Conservation (phyloP, 2,797 vertebrate species). For the Argentina silus region DNA sequence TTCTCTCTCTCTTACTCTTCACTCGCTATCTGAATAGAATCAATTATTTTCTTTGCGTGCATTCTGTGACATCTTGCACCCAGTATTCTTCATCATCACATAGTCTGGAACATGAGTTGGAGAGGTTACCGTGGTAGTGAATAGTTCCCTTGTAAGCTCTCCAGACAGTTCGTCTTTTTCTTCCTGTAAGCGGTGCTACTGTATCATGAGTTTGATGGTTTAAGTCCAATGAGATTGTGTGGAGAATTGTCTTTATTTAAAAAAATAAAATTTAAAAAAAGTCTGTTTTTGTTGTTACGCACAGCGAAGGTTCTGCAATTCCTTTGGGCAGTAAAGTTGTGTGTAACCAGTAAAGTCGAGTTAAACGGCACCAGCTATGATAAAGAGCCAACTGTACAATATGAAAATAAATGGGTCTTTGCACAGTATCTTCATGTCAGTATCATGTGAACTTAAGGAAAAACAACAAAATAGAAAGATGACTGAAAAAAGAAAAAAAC, state of each 20-base stretch:
- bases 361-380: conserved; percentile 72
- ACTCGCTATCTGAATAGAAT: conserved; percentile 14
- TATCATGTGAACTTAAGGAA: conserved; percentile 76
- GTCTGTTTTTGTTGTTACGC: conserved; percentile 54
- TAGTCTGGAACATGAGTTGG: not conserved
- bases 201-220: conserved; percentile 30
- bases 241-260: conserved; percentile 49
- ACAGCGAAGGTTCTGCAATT: conserved; percentile 56
- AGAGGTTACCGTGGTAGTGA: not conserved
- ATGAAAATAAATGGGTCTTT: conserved; percentile 76
- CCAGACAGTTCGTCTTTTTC: not conserved
- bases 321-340: conserved; percentile 65
- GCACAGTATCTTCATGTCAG: conserved; percentile 81
- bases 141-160: not conserved
- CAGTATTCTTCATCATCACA: conserved; percentile 29
- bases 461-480: conserved; percentile 63
- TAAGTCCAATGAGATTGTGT: conserved; percentile 60
- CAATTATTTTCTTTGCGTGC: conserved; percentile 35
- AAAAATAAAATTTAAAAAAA: conserved; percentile 18
- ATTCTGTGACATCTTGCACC: conserved; percentile 56
- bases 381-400: conserved; percentile 72
- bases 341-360: conserved; percentile 60
- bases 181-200: conserved; percentile 4
- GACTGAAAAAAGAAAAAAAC: conserved; percentile 58
- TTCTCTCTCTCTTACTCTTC: conserved; percentile 10